Evolutionary conservation across 1,140 invertebrate genomes (phyloP).

Genomic region (Stenopsyche tienmushanensis): DNA sequence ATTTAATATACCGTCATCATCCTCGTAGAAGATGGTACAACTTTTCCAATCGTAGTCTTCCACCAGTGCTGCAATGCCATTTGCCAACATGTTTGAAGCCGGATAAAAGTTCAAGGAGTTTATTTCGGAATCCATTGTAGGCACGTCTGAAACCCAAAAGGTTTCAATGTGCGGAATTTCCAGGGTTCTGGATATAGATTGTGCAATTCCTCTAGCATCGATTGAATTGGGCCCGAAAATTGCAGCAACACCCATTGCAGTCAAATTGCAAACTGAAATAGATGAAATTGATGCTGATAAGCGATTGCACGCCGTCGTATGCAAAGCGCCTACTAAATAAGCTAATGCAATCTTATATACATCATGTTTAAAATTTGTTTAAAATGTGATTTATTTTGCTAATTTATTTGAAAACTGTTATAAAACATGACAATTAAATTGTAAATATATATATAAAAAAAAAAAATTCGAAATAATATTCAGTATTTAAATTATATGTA

Average conservation of each 20-base stretch:
- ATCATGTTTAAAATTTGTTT: too few species aligned
- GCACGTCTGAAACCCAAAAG: conserved; percentile 50
- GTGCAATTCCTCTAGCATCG: conserved; percentile 63
- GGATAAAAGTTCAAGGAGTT: conserved; percentile 68
- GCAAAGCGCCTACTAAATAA: too few species aligned
- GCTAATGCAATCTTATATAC: too few species aligned
- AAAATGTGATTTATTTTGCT: too few species aligned
- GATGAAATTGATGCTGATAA: too few species aligned
- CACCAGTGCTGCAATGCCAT: conserved; percentile 67
- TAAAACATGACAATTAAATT: too few species aligned
- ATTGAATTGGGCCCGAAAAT: conserved; percentile 75
- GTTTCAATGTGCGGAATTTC: conserved; percentile 69
- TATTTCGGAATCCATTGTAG: conserved; percentile 45
- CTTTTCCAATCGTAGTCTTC: conserved; percentile 70
- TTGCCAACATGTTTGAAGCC: conserved; percentile 62
- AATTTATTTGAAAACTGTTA: too few species aligned
- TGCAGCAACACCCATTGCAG: conserved; percentile 67
- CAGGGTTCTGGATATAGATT: conserved; percentile 68
- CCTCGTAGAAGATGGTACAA: conserved; percentile 78
- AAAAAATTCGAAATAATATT: too few species aligned
- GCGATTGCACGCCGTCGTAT: too few species aligned
- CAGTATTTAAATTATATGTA: too few species aligned
- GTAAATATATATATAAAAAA: too few species aligned
- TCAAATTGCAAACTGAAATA: conserved; percentile 58
- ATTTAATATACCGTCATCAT: conserved; percentile 57